Evolutionary conservation across 2,797 vertebrate species (phyloP).

Genomic region (Erithacus rubecula): DNA sequence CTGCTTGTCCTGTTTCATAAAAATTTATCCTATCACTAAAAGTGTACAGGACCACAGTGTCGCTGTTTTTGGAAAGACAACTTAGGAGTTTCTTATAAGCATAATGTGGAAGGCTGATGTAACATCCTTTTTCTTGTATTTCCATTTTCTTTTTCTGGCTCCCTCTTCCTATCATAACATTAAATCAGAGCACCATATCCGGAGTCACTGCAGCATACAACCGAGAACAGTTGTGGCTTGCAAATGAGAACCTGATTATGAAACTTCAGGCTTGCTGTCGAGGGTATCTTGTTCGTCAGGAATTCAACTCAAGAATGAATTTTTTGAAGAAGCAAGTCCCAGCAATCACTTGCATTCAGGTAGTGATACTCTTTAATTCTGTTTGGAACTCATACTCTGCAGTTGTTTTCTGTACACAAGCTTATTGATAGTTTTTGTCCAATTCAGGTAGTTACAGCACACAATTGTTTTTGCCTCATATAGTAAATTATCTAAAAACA

Average conservation of each 20-base stretch:
- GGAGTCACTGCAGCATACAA: slow-evolving; percentile 96
- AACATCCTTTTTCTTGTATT: not conserved
- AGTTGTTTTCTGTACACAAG: not conserved
- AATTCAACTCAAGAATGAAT: slow-evolving; percentile 80
- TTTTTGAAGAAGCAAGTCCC: slow-evolving; percentile 90
- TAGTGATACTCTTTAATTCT: slow-evolving; percentile 44
- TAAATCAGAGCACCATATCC: slow-evolving; percentile 86
- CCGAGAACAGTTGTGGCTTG: slow-evolving; percentile 94
- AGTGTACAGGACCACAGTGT: not conserved
- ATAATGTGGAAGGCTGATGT: not conserved
- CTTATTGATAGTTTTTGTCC: not conserved
- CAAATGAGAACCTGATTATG: slow-evolving; percentile 90
- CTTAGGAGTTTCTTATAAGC: not conserved
- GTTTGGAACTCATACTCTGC: not conserved
- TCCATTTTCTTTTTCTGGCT: not conserved
- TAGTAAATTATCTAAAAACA: not conserved
- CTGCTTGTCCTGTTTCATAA: not conserved
- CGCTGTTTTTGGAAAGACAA: not conserved
- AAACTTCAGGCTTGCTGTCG: slow-evolving; percentile 93
- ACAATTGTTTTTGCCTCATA: not conserved
- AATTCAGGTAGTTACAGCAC: not conserved
- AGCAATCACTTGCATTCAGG: slow-evolving; percentile 93
- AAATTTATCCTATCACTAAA: not conserved
- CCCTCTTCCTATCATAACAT: not conserved
- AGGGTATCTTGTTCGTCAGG: slow-evolving; percentile 88